phyloP scores from a whole-genome alignment of 1,140 invertebrate genomes.

The Probaryconus sp. region DNA sequence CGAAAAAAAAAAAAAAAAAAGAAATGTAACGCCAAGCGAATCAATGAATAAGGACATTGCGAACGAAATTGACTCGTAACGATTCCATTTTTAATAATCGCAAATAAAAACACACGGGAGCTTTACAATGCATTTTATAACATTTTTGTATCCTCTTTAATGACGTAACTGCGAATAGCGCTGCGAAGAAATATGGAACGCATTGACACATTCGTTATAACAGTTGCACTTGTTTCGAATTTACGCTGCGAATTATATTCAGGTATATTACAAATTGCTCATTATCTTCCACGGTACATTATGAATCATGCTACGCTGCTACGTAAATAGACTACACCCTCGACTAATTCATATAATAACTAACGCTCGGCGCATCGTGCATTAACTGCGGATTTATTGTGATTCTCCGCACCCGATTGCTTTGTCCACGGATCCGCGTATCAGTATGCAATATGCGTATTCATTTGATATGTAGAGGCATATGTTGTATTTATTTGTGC shows the following conservation, averaged over 20 bases:
- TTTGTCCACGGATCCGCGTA: constrained; percentile 71
- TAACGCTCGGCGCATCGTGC: constrained; percentile 68
- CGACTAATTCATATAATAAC: constrained; percentile 73
- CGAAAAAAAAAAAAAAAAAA: no score
- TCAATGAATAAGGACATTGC: no score
- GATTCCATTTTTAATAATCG: no score
- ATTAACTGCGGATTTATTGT: constrained; percentile 77
- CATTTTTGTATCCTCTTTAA: not conserved
- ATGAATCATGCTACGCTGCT: constrained; percentile 70
- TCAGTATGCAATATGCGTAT: constrained; percentile 29
- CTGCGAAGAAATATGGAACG: constrained; percentile 21
- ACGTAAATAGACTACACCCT: constrained; percentile 70
- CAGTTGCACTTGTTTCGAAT: constrained; percentile 29
- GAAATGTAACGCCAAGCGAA: no score
- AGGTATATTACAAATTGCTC: constrained; percentile 76
- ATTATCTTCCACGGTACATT: constrained; percentile 74
- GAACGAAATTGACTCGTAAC: no score
- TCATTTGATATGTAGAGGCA: constrained; percentile 35
- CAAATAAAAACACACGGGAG: no score
- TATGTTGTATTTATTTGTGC: constrained; percentile 16
- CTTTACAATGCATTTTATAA: no score
- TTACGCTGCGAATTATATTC: constrained; percentile 67
- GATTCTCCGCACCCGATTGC: constrained; percentile 74
- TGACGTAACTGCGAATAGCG: constrained; percentile 2
- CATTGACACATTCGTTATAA: constrained; percentile 11